These are phyloP conservation scores for Celastrina argiolus DNA, from an alignment of 2,888 invertebrate genomes.

Conservation along the genomic window DNA sequence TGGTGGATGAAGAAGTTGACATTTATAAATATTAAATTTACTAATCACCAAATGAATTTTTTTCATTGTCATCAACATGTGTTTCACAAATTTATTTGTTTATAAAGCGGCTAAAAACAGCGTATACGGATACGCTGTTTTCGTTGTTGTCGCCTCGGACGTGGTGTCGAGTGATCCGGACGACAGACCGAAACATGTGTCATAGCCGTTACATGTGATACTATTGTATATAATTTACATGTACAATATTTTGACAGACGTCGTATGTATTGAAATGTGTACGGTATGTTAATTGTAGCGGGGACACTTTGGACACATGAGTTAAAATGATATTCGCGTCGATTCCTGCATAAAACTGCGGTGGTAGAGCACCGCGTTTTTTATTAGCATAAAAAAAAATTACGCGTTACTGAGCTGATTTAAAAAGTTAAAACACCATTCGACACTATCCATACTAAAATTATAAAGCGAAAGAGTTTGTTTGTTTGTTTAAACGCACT, in stretches of 20 bases:
- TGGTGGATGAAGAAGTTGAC: not conserved
- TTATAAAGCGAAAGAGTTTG: no score
- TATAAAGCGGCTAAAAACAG: conserved; percentile 40
- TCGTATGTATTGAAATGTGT: not conserved
- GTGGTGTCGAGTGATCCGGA: conserved; percentile 53
- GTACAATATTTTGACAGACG: conserved; percentile 4
- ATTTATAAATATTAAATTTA: not conserved
- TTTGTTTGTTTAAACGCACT: no score
- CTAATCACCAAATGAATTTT: conserved; percentile 7
- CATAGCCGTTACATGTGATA: not conserved
- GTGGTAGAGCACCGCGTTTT: no score
- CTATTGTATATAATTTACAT: conserved; percentile 6
- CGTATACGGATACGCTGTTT: no score
- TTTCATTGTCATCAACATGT: conserved; percentile 39
- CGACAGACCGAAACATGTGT: conserved; percentile 38
- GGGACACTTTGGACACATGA: not conserved
- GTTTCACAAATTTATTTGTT: conserved; percentile 52
- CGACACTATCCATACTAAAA: no score
- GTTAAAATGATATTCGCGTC: not conserved
- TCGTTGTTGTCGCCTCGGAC: conserved; percentile 45
- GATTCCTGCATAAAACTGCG: not conserved
- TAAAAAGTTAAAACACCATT: no score
- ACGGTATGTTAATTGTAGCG: not conserved
- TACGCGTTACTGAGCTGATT: no score
- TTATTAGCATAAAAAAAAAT: no score